Evolutionary conservation across 1,140 invertebrate genomes (phyloP).

Genomic region (Drosophila nebulosa): DNA sequence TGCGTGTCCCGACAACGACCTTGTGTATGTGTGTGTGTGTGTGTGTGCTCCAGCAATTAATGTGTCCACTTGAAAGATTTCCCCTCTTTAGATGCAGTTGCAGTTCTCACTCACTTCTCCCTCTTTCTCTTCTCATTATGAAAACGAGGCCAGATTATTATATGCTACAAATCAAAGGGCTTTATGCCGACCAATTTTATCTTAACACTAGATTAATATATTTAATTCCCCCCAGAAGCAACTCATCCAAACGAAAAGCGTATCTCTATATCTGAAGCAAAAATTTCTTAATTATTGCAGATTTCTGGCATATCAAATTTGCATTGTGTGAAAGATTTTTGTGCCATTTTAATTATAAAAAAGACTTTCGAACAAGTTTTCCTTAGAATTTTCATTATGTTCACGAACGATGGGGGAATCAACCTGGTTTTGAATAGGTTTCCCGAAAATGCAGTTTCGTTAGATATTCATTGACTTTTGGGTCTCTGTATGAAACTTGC

Average conservation of each 20-base stretch:
- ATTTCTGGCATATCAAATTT: too few relatives aligned
- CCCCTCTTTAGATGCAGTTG: background rate
- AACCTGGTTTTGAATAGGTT: too few relatives aligned
- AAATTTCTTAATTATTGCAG: too few relatives aligned
- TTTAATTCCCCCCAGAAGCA: background rate
- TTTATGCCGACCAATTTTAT: conserved; percentile 37
- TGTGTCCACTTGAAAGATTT: conserved; percentile 37
- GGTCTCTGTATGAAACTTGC: too few relatives aligned
- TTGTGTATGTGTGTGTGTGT: conserved; percentile 16
- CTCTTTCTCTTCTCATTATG: conserved; percentile 45
- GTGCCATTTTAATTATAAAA: too few relatives aligned
- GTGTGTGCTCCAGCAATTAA: conserved; percentile 46
- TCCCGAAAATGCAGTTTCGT: too few relatives aligned
- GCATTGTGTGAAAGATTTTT: too few relatives aligned
- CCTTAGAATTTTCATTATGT: too few relatives aligned
- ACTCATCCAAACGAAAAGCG: background rate
- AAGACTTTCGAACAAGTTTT: too few relatives aligned
- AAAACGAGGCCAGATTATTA: conserved; percentile 33
- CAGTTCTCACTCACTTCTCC: background rate
- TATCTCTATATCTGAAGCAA: too few relatives aligned
- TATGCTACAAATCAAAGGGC: conserved; percentile 59
- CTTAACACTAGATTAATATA: background rate
- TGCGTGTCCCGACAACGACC: conserved; percentile 38
- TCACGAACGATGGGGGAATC: too few relatives aligned
- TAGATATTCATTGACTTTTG: too few relatives aligned